These are phyloP conservation scores for Enteromius fasciolatus DNA, from an alignment of 2,797 vertebrate species.

Conservation along the genomic window DNA sequence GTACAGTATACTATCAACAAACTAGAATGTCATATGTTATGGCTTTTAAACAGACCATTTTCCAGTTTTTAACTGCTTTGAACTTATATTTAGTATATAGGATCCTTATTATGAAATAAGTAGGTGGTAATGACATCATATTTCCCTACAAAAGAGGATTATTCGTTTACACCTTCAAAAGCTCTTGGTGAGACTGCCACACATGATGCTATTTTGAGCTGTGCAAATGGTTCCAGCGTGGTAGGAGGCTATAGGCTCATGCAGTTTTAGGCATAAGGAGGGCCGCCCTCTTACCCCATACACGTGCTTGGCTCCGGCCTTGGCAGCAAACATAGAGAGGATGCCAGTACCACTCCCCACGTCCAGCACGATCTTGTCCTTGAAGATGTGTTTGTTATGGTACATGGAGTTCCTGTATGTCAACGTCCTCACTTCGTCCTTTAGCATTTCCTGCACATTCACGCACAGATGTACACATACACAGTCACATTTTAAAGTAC, in stretches of 20 bases:
- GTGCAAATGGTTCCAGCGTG: conserved; percentile 18
- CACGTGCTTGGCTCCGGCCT: conserved; percentile 96
- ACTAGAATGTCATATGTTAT: neutral
- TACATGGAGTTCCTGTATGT: conserved; percentile 99
- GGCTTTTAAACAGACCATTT: neutral
- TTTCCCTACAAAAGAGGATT: conserved; percentile 20
- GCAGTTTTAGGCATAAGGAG: conserved; percentile 42
- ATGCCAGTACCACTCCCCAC: conserved; percentile 98
- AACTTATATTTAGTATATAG: neutral
- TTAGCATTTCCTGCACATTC: conserved; percentile 91
- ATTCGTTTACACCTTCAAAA: conserved; percentile 27
- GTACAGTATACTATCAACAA: neutral
- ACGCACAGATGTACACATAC: neutral
- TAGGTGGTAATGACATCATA: conserved; percentile 20
- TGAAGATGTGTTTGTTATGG: conserved; percentile 99
- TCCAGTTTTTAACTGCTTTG: neutral
- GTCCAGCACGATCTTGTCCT: conserved; percentile 95
- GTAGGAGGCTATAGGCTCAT: conserved; percentile 42
- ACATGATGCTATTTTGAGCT: conserved; percentile 53
- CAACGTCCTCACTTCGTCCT: conserved; percentile 95
- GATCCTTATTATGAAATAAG: conserved; percentile 13
- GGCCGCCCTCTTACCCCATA: conserved; percentile 83
- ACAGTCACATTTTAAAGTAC: neutral
- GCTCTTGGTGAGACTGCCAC: conserved; percentile 36
- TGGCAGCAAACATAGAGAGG: conserved; percentile 98